Conservation (phyloP, 2,888 invertebrate species). For the Phaedon cochleariae region DNA sequence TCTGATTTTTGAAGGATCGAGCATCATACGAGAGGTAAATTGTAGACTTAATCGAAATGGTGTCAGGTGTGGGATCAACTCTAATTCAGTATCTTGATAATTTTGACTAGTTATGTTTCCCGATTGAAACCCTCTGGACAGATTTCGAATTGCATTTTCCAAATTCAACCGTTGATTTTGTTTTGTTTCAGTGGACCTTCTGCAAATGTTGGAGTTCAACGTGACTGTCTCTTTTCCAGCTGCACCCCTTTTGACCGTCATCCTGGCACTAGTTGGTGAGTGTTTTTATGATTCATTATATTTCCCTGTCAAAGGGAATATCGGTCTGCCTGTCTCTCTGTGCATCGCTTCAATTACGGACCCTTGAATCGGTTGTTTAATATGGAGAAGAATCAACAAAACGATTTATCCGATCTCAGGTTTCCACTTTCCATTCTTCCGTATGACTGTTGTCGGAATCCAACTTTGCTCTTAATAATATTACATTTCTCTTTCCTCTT, state of each 20-base stretch:
- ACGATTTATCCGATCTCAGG: too few species aligned
- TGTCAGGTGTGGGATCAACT: background rate
- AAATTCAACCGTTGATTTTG: background rate
- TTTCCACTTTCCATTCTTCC: background rate
- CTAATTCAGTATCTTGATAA: background rate
- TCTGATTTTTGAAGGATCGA: too few species aligned
- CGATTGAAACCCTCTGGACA: too few species aligned
- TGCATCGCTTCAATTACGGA: too few species aligned
- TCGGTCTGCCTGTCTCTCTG: too few species aligned
- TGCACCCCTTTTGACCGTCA: slow-evolving; percentile 95
- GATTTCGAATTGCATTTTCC: too few species aligned
- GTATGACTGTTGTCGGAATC: slow-evolving; percentile 22
- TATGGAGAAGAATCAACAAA: too few species aligned
- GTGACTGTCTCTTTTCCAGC: slow-evolving; percentile 94
- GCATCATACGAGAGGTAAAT: too few species aligned
- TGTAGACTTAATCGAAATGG: too few species aligned
- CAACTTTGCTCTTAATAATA: slow-evolving; percentile 44
- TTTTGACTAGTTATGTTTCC: too few species aligned
- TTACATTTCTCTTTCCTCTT: slow-evolving; percentile 24
- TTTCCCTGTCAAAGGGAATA: too few species aligned
- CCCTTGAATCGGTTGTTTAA: too few species aligned
- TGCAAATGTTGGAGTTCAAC: slow-evolving; percentile 98
- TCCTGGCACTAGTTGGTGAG: slow-evolving; percentile 97
- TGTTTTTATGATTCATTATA: slow-evolving; percentile 48
- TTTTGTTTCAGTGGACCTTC: slow-evolving; percentile 82